phyloP scores from a whole-genome alignment of 2,797 vertebrate genomes.

The Rachycentron canadum region DNA sequence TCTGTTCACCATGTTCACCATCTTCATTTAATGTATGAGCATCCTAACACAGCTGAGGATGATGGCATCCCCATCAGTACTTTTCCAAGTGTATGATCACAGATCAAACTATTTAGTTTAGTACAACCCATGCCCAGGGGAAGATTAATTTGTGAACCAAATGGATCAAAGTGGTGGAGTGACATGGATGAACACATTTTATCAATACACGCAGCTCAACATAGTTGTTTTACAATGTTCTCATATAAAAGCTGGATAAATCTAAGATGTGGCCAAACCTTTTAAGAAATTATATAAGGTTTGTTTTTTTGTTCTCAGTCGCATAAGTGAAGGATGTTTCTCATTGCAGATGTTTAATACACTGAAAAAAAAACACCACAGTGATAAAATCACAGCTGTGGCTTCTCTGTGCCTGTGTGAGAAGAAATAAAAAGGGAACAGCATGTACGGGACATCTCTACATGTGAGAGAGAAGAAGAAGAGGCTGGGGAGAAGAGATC shows the following conservation, averaged over 20 bases:
- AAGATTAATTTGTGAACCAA: too few species aligned
- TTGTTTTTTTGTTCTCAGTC: background rate
- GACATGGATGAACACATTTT: too few species aligned
- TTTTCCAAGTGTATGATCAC: too few species aligned
- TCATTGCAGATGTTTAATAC: constrained; percentile 9
- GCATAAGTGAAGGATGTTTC: background rate
- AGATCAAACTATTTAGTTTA: too few species aligned
- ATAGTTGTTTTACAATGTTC: background rate
- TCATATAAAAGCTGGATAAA: background rate
- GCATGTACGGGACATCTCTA: constrained; percentile 39
- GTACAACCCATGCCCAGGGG: too few species aligned
- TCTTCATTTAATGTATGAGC: too few species aligned
- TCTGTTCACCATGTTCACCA: too few species aligned
- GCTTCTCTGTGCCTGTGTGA: constrained; percentile 29
- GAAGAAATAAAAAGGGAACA: constrained; percentile 43
- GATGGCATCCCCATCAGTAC: too few species aligned
- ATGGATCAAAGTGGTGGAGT: too few species aligned
- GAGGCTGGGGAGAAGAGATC: background rate
- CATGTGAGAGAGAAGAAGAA: background rate
- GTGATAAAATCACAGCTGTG: constrained; percentile 67
- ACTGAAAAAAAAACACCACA: constrained; percentile 1
- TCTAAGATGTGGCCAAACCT: background rate
- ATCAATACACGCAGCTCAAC: too few species aligned
- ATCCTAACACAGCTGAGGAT: too few species aligned
- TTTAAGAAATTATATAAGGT: background rate